phyloP scores from a whole-genome alignment of 1,140 invertebrate species.

The Bemisia tabaci region DNA sequence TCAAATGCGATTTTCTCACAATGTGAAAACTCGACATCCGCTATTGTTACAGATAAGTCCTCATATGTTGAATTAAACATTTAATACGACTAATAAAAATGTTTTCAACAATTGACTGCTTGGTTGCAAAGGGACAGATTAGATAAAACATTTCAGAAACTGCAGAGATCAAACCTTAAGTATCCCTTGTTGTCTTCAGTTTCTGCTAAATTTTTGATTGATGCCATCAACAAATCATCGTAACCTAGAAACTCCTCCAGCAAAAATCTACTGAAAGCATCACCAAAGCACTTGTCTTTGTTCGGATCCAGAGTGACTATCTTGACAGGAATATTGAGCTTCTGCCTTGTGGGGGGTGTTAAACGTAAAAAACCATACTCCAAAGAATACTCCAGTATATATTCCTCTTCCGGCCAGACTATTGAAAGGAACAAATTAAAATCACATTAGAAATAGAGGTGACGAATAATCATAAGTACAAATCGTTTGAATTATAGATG shows the following conservation, averaged over 20 bases:
- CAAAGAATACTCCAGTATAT: conserved; percentile 94
- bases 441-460: background rate
- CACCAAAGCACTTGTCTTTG: conserved; percentile 85
- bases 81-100: too few species aligned
- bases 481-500: too few species aligned
- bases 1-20: too few species aligned
- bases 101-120: too few species aligned
- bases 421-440: conserved; percentile 21
- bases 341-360: conserved; percentile 64
- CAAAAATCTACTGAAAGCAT: conserved; percentile 75
- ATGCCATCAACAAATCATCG: conserved; percentile 92
- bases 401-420: conserved; percentile 78
- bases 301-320: conserved; percentile 81
- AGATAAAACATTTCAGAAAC: too few species aligned
- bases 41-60: too few species aligned
- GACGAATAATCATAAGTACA: too few species aligned
- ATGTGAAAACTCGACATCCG: too few species aligned
- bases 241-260: conserved; percentile 90
- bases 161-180: too few species aligned
- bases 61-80: too few species aligned
- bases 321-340: conserved; percentile 82
- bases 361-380: conserved; percentile 93
- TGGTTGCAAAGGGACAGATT: too few species aligned
- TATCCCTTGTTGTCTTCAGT: conserved; percentile 93
- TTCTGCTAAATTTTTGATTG: conserved; percentile 87